Base-by-base conservation (phyloP, 2,797 vertebrate species). In the Mormyrops boulengeri region DNA sequence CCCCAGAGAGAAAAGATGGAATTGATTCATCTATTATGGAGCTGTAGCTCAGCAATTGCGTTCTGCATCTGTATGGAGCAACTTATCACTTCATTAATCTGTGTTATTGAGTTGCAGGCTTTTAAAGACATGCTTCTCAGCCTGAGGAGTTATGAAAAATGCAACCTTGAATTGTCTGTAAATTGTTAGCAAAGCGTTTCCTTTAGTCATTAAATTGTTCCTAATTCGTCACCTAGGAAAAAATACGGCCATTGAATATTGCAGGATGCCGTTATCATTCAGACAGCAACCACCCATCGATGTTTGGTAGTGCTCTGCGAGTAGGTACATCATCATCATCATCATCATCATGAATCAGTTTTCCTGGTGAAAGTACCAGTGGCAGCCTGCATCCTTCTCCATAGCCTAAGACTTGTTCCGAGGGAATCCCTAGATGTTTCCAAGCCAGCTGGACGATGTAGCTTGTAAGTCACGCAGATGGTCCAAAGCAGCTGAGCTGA, bases 11-110 rank as follows among this genome's bases (percentile, higher is more conserved):
- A 53, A 88, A 88, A 38, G 14, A 19, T 38, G 14, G 44, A 85
- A 52, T 84, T 90, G 89, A 90, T 88, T 50, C 52, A 66, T 88
- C 73, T 60, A 88, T 90, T 85, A 86, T 9, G 44, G 73, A 73
- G 41, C 34, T 69, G 11, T 47, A 85, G 66, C 85, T 69, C 57
- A 60, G 89, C 44, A 73, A 34, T 41, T 53, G 9, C 80, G 14
- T 66, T 90, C n/a, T 50, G 82, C 19, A 85, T 44, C 77, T 14
- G 14, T 82, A n/a, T 53, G 62, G 4, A 41, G 38, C 22, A 57
- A 4, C 44, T 88, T 90, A 90, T 90, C 73, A 47, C 53, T 88
- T 88, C 53, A 62, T 88, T 38, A 44, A 50, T 60, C 52, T 17
- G 89, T 41, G 19, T 19, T 22, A 88, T 22, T 34, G 12, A 57